Evolutionary conservation across 92 coral and sea anemone genomes (phyloP).

Genomic region (Scolanthus callimorphus): DNA sequence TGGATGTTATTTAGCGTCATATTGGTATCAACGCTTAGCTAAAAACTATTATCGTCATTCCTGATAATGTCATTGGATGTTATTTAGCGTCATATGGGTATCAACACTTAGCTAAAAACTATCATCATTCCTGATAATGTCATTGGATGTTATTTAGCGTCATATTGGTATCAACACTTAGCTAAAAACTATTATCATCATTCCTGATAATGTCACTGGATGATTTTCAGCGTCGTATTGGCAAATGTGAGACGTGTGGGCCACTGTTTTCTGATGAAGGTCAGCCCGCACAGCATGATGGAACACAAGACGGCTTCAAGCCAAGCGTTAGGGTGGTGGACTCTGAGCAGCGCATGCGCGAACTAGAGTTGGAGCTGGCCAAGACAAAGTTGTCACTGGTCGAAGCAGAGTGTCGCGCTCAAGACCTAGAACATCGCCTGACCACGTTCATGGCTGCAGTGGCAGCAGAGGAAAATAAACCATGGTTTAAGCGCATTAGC

Average conservation of each 20-base stretch:
- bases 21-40: too few species aligned
- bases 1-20: too few species aligned
- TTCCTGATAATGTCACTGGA: too few species aligned
- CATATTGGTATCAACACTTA: too few species aligned
- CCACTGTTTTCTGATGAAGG: constrained; percentile 80
- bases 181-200: too few species aligned
- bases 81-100: too few species aligned
- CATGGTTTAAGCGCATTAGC: constrained; percentile 95
- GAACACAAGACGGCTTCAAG: constrained; percentile 60
- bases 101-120: too few species aligned
- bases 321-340: constrained; percentile 90
- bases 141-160: too few species aligned
- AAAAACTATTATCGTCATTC: too few species aligned
- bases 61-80: too few species aligned
- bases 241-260: constrained; percentile 79
- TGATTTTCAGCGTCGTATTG: constrained; percentile 84
- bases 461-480: constrained; percentile 90
- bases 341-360: constrained; percentile 87
- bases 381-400: constrained; percentile 92
- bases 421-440: constrained; percentile 91
- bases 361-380: constrained; percentile 98
- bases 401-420: constrained; percentile 94
- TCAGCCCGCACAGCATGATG: constrained; percentile 52
- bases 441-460: constrained; percentile 76
- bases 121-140: too few species aligned